Conservation (phyloP, 2,113 vertebrate genomes). For the Corythoichthys haematopterus region DNA sequence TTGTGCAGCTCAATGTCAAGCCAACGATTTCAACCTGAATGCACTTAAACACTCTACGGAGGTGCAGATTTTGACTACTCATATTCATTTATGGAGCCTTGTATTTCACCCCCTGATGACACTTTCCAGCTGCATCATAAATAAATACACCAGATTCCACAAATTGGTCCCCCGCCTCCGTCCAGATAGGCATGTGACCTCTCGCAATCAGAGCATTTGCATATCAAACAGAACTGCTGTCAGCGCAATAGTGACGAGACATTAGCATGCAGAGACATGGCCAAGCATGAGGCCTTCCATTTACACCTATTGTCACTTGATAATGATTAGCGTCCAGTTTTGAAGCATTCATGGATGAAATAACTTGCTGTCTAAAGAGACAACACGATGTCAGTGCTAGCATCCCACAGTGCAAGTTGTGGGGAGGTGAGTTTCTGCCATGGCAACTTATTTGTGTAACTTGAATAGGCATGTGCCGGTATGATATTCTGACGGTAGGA, state of each 20-base stretch:
- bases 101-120: slow-evolving; percentile 29
- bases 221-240: slow-evolving; percentile 68
- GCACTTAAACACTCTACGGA: slow-evolving; percentile 22
- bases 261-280: slow-evolving; percentile 54
- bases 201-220: slow-evolving; percentile 57
- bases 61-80: slow-evolving; percentile 40
- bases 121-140: slow-evolving; percentile 35
- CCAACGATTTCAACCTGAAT: slow-evolving; percentile 36
- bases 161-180: slow-evolving; percentile 35
- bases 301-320: slow-evolving; percentile 31
- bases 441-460: too few relatives aligned
- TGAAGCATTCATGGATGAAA: neutral
- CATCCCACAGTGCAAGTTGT: too few relatives aligned
- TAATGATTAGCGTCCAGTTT: neutral
- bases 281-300: slow-evolving; percentile 24
- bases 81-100: slow-evolving; percentile 35
- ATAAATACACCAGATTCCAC: slow-evolving; percentile 43
- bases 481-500: too few relatives aligned
- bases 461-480: too few relatives aligned
- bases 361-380: too few relatives aligned
- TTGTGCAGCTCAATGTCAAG: slow-evolving; percentile 55
- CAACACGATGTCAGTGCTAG: too few relatives aligned
- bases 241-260: slow-evolving; percentile 42
- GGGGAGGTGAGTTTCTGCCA: too few relatives aligned
- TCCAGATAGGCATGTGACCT: slow-evolving; percentile 37